A percentile compares a stretch with the other conserved stretches of the same genome.
phyloP scores from a whole-genome alignment of 1,140 invertebrate species.

The Tetraneura akinire region DNA sequence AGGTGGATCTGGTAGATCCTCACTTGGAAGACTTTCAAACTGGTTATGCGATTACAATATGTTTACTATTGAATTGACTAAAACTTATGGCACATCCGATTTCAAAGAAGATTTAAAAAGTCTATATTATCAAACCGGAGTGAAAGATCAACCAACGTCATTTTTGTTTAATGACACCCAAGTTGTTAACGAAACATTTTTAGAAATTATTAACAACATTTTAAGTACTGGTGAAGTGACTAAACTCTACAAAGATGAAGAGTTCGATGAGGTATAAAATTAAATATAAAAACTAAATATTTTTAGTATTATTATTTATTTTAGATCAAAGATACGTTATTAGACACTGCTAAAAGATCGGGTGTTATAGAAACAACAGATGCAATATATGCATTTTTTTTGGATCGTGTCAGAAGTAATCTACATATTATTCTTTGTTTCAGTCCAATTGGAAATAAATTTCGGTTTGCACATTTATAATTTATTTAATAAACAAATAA shows the following conservation, averaged over 20 bases:
- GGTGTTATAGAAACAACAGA: slow-evolving; percentile 60
- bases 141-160: slow-evolving; percentile 72
- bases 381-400: slow-evolving; percentile 72
- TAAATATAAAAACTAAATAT: background rate
- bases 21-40: slow-evolving; percentile 72
- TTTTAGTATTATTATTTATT: background rate
- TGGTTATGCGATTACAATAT: slow-evolving; percentile 77
- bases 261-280: slow-evolving; percentile 61
- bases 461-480: slow-evolving; percentile 58
- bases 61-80: slow-evolving; percentile 78
- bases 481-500: too few species aligned
- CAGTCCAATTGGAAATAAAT: slow-evolving; percentile 78
- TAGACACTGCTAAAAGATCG: background rate
- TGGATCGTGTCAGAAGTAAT: slow-evolving; percentile 74
- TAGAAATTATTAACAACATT: slow-evolving; percentile 87
- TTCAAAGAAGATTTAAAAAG: slow-evolving; percentile 83
- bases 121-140: slow-evolving; percentile 71
- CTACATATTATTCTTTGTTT: slow-evolving; percentile 82
- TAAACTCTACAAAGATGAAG: slow-evolving; percentile 60
- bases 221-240: slow-evolving; percentile 81
- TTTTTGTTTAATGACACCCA: slow-evolving; percentile 85
- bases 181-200: slow-evolving; percentile 73
- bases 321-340: slow-evolving; percentile 20
- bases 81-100: slow-evolving; percentile 73
- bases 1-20: slow-evolving; percentile 84